Evolutionary conservation across 2,113 vertebrate genomes (phyloP), one percentile per base, ranked within the genome.

Genomic region (Coptodon rendalli): DNA sequence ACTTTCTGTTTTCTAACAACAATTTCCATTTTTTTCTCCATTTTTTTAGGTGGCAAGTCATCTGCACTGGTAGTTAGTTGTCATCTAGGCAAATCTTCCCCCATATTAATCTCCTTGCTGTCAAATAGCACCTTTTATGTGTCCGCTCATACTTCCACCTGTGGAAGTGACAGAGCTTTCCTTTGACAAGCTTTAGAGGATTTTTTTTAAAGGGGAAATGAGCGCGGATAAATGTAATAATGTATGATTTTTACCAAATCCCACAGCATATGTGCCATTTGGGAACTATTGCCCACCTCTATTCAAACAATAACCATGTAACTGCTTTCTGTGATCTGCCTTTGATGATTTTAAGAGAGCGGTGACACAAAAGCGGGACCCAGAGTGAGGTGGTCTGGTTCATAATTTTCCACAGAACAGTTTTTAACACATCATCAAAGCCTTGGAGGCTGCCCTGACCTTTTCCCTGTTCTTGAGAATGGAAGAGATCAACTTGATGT

Each of bases 381-480:
- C 38, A 24, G 50, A 31, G 27, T 22, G 83, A 89, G 40, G 73
- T 29, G 66, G 48, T 52, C 17, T 66, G 78, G 63, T 82, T 89
- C 59, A 56, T 80, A 53, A 19, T 61, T 90, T 89, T 36, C 84
- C 84, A 87, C 88, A 78, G 38, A 66, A n/a, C 53, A 63, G 11
- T 63, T 84, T 81, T 92, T 66, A 82, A 86, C 89, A 93, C 83
- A 1, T 87, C 86, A 57, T 91, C 84, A 92, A 90, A 93, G 31
- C 79, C 78, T 53, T 34, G 16, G 9, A 88, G 45, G 86, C 82
- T 45, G 17, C 84, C 36, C 10, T 85, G 82, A 91, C 81, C 57
- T 86, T 86, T 88, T 36, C 50, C 84, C 13, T 83, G 45, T 36
- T 80, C 12, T 71, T 19, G 19, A 63, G 40, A 66, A 78, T 27